phyloP scores from a whole-genome alignment of 1,140 invertebrate genomes.

The Tribolium madens region DNA sequence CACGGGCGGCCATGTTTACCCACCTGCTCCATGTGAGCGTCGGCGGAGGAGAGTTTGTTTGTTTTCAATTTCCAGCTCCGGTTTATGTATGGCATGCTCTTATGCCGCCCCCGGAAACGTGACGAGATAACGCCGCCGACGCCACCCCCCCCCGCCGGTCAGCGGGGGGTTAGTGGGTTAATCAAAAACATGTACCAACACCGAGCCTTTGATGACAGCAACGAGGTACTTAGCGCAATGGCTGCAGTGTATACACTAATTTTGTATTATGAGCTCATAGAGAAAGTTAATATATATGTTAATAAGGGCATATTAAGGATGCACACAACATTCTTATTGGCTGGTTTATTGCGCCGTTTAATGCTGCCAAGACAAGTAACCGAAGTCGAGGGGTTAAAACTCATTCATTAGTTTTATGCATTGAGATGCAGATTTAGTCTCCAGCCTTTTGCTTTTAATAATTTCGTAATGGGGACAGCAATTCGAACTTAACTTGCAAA shows the following conservation, averaged over 20 bases:
- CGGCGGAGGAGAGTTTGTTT: constrained; percentile 60
- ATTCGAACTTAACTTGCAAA: background rate
- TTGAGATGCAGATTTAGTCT: background rate
- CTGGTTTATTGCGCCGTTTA: constrained; percentile 45
- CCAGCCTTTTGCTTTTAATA: background rate
- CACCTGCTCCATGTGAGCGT: constrained; percentile 62
- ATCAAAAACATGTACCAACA: constrained; percentile 14
- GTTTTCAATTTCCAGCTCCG: constrained; percentile 64
- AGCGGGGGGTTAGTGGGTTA: constrained; percentile 1
- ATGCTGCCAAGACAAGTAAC: constrained; percentile 40
- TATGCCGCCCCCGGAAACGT: constrained; percentile 52
- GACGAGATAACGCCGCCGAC: constrained; percentile 23
- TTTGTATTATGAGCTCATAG: constrained; percentile 42
- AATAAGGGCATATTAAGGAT: constrained; percentile 33
- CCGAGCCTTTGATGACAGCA: constrained; percentile 1
- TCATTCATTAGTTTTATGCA: constrained; percentile 25
- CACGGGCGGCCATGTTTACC: constrained; percentile 66
- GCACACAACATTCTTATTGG: constrained; percentile 46
- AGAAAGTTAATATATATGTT: constrained; percentile 52
- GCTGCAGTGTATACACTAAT: constrained; percentile 38
- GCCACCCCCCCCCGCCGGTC: background rate
- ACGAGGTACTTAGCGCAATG: background rate
- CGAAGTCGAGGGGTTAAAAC: background rate
- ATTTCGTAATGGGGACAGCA: background rate
- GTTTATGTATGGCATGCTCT: constrained; percentile 61